Conservation (phyloP, 2,113 vertebrate species). For the Triplophysa siluroides region DNA sequence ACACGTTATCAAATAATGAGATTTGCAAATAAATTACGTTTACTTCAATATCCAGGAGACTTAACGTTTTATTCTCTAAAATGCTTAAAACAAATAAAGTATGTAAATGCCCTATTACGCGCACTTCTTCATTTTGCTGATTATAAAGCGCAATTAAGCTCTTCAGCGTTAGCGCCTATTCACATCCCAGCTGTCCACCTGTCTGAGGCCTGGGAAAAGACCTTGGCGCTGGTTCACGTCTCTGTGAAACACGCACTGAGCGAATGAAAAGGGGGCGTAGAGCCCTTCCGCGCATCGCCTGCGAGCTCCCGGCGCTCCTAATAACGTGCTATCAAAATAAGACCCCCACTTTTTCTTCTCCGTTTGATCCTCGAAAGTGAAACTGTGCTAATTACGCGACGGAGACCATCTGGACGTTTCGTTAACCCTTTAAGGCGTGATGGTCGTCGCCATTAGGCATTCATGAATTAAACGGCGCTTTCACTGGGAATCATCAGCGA, state of each 20-base stretch:
- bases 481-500: conserved; percentile 29
- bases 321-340: conserved; percentile 51
- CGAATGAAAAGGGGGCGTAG: conserved; percentile 33
- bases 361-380: conserved; percentile 65
- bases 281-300: conserved; percentile 2
- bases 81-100: conserved; percentile 58
- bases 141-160: conserved; percentile 74
- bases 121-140: conserved; percentile 68
- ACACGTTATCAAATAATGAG: neutral
- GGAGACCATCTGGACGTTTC: conserved; percentile 62
- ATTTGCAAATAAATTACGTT: neutral
- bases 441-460: conserved; percentile 57
- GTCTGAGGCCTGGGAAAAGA: conserved; percentile 73
- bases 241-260: conserved; percentile 39
- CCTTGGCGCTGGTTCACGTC: conserved; percentile 68
- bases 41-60: neutral
- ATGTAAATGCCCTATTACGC: conserved; percentile 68
- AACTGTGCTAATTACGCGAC: conserved; percentile 65
- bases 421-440: conserved; percentile 60
- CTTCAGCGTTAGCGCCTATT: conserved; percentile 68
- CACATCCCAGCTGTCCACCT: conserved; percentile 75
- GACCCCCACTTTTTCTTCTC: conserved; percentile 47
- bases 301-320: conserved; percentile 34
- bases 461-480: conserved; percentile 53
- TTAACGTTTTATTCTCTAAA: neutral